These are phyloP conservation scores for Poecilia latipinna DNA, from an alignment of 2,113 vertebrate species.

Conservation along the genomic window DNA sequence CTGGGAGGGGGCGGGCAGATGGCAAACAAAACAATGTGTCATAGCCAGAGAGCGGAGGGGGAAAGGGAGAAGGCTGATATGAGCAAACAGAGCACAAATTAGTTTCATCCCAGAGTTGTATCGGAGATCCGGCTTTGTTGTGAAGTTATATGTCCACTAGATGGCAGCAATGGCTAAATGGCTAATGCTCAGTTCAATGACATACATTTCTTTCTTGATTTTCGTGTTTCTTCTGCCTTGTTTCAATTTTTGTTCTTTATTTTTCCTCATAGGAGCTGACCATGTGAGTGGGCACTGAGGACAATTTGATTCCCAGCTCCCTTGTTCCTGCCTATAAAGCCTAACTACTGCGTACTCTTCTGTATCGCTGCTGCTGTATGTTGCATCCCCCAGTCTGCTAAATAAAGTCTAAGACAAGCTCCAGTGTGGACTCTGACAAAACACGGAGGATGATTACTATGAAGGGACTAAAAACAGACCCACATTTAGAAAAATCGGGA, in stretches of 20 bases:
- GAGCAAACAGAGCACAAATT: slow-evolving; percentile 37
- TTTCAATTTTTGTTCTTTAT: slow-evolving; percentile 5
- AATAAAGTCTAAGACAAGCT: slow-evolving; percentile 79
- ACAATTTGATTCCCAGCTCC: slow-evolving; percentile 35
- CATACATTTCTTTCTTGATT: slow-evolving; percentile 2
- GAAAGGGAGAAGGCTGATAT: slow-evolving; percentile 8
- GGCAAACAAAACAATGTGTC: slow-evolving; percentile 63
- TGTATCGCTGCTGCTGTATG: slow-evolving; percentile 82
- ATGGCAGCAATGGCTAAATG: slow-evolving; percentile 39
- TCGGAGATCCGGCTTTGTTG: slow-evolving; percentile 32
- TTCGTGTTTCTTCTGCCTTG: background rate
- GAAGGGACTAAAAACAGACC: background rate
- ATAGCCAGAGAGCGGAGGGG: slow-evolving; percentile 23
- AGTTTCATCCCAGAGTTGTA: slow-evolving; percentile 38
- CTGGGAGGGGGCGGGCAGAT: slow-evolving; percentile 44
- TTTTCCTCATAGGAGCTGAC: slow-evolving; percentile 79
- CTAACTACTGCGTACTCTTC: slow-evolving; percentile 71
- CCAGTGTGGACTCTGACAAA: slow-evolving; percentile 51
- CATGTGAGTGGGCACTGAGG: slow-evolving; percentile 74
- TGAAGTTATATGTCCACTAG: slow-evolving; percentile 39
- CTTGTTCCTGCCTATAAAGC: slow-evolving; percentile 66
- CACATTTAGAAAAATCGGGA: background rate
- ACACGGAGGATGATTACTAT: slow-evolving; percentile 4
- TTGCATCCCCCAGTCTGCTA: slow-evolving; percentile 78
- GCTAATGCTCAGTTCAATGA: slow-evolving; percentile 10